phyloP scores from a whole-genome alignment of 2,888 invertebrate genomes.

The Drosophila lacicola region DNA sequence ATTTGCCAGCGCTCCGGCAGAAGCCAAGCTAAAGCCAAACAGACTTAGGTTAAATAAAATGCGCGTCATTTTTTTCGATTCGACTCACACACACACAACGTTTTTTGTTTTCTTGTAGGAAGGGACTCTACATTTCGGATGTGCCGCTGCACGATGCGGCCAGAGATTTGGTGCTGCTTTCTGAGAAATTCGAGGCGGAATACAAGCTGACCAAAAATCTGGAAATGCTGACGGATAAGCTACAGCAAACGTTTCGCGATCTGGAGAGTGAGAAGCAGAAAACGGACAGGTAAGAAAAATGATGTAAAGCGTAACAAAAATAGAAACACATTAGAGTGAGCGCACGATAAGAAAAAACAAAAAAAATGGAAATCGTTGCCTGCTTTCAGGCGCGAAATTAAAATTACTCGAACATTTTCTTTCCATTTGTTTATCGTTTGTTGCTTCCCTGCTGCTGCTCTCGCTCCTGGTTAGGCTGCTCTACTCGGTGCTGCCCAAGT shows the following conservation, averaged over 20 bases:
- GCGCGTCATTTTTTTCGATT: conserved; percentile 46
- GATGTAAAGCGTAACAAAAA: conserved; percentile 38
- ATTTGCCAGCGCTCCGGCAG: conserved; percentile 24
- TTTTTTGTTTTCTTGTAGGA: conserved; percentile 85
- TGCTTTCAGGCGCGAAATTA: conserved; percentile 65
- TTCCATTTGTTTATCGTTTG: conserved; percentile 60
- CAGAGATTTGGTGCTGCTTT: conserved; percentile 96
- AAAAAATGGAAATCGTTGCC: conserved; percentile 38
- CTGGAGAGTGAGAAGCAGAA: conserved; percentile 97
- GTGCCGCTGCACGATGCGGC: conserved; percentile 98
- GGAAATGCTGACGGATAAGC: conserved; percentile 96
- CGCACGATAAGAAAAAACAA: conserved; percentile 1
- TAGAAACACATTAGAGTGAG: conserved; percentile 54
- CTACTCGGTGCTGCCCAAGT: conserved; percentile 96
- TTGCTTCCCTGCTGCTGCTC: conserved; percentile 17
- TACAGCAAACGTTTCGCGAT: conserved; percentile 97
- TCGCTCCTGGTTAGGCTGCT: conserved; percentile 88
- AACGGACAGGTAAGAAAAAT: conserved; percentile 91
- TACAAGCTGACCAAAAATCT: conserved; percentile 97
- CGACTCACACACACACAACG: background rate
- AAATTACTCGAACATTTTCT: conserved; percentile 63
- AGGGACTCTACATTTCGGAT: conserved; percentile 96
- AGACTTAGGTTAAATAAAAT: conserved; percentile 65
- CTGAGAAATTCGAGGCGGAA: conserved; percentile 98
- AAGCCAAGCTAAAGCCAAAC: conserved; percentile 52